These are phyloP conservation scores for Laterallus jamaicensis DNA, from an alignment of 2,113 vertebrate species.

Conservation along the genomic window DNA sequence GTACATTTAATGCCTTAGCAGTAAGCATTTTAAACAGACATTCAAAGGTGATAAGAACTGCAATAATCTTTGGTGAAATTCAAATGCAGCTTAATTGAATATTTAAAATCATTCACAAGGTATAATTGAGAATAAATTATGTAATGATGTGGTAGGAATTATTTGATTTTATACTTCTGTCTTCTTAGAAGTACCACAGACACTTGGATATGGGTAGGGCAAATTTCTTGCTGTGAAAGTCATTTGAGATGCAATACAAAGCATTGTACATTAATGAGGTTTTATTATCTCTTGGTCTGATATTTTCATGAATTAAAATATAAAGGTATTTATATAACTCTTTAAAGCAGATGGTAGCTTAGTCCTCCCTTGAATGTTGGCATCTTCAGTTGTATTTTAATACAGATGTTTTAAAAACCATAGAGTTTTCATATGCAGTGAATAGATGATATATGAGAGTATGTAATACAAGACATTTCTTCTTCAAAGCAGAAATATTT, in stretches of 20 bases:
- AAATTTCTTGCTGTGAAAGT: slow-evolving; percentile 25
- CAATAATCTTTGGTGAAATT: slow-evolving; percentile 42
- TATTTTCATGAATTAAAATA: not conserved
- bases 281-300: not conserved
- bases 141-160: not conserved
- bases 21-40: slow-evolving; percentile 27
- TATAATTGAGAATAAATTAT: slow-evolving; percentile 39
- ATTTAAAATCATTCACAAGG: slow-evolving; percentile 22
- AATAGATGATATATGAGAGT: not conserved
- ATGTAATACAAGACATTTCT: not conserved
- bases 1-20: not conserved
- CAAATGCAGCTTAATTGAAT: slow-evolving; percentile 37
- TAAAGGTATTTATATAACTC: not conserved
- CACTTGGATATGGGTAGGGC: not conserved
- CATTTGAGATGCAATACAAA: not conserved
- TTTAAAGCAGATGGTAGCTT: not conserved
- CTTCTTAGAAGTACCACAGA: not conserved
- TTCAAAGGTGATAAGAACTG: slow-evolving; percentile 42
- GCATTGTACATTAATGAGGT: not conserved
- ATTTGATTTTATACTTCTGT: slow-evolving; percentile 4
- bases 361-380: not conserved
- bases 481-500: slow-evolving; percentile 32
- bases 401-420: not conserved
- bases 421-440: not conserved
- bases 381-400: not conserved